phyloP scores from a whole-genome alignment of 2,797 vertebrate species.

The Poeciliopsis presidionis region DNA sequence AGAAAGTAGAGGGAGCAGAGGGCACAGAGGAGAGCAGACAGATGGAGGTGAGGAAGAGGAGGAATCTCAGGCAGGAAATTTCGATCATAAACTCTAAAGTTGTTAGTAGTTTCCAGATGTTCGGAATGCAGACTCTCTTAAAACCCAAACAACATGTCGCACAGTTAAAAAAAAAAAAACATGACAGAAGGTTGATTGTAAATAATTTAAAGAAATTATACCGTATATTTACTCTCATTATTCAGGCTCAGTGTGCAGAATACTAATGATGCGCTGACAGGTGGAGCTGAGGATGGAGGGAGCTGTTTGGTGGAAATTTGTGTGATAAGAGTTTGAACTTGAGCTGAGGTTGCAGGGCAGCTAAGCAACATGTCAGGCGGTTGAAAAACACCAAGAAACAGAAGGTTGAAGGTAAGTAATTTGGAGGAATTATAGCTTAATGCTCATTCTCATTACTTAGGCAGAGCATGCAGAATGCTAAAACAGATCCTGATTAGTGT shows the following conservation, averaged over 20 bases:
- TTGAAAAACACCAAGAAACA: neutral
- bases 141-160: neutral
- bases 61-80: neutral
- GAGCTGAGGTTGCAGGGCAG: neutral
- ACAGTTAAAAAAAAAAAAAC: neutral
- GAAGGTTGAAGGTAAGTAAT: conserved; percentile 25
- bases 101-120: conserved; percentile 9
- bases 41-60: conserved; percentile 3
- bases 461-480: conserved; percentile 6
- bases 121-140: neutral
- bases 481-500: conserved; percentile 8
- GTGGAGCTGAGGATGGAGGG: neutral
- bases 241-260: neutral
- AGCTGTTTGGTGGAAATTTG: conserved; percentile 4
- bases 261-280: conserved; percentile 10
- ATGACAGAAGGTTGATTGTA: neutral
- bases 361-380: neutral
- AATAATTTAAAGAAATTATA: conserved; percentile 32
- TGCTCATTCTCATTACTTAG: conserved; percentile 19
- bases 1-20: neutral
- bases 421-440: conserved; percentile 10
- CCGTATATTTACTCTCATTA: conserved; percentile 20
- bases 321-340: neutral
- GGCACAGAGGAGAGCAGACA: neutral
- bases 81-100: neutral